Base-by-base conservation (phyloP, 64 coral and sea anemone species). In the Orbicella faveolata region DNA sequence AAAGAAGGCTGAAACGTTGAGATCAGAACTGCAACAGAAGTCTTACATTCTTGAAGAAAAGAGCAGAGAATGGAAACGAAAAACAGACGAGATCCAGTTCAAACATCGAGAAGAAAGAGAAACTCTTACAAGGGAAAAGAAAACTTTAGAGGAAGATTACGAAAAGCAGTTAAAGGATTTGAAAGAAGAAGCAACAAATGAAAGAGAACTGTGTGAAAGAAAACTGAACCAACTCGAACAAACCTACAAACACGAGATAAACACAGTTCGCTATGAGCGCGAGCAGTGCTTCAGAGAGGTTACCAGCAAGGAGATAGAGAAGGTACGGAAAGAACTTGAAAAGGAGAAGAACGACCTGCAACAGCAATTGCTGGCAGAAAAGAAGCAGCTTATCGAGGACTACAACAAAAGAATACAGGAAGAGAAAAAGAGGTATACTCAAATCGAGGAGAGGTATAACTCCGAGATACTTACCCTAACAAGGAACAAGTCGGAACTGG, bases 101-200 rank as follows among this genome's bases (percentile, higher is more conserved):
- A 85, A 44, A 39, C 82, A 85, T 52, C 65, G 9, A 52, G 64
- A 85, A n/a, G 82, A 85, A 41, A 66, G 16, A 73, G 82, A 85
- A 3, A 86, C 70, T 0, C 76, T 92, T 23, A 25, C 55, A 34
- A 78, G 66, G 19, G 75, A 92, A 78, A 53, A n/a, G 51, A 87
- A 53, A 64, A 80, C 37, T 63, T 39, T 87, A n/a, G 53, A 87
- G 76, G 83, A 61, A 2, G 63, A 69, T 34, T 92, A 79, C 57
- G 90, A 92, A 62, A 87, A 68, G 17, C 52, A 77, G 51, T 9
- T 92, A 14, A 77, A 88, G 63, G 74, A 87, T 20, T 23, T 92
- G 20, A 79, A 52, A 7, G 83, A 87, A 10, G 84, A 92, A 37
- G 23, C 65, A 85, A 66, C 82, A 25, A 85, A 10, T 3, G 82